A percentile compares a stretch with the other conserved stretches of the same genome.
Evolutionary conservation across 2,888 invertebrate species (phyloP).

Genomic region (Microctonus brassicae): DNA sequence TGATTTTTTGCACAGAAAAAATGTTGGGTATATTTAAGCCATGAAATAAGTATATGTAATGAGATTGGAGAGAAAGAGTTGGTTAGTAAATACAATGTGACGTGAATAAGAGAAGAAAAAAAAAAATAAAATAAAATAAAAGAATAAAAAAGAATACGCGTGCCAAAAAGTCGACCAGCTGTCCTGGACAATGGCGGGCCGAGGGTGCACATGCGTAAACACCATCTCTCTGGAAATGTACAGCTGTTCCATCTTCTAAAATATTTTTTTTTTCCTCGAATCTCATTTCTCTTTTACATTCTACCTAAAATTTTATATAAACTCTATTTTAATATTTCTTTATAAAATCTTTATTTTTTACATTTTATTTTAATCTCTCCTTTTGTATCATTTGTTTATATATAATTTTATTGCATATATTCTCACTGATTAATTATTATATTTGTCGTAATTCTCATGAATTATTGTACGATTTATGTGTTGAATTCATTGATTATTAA

Average conservation of each 20-base stretch:
- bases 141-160: conserved; percentile 9
- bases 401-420: too few species aligned
- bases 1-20: too few species aligned
- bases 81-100: neutral
- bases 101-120: neutral
- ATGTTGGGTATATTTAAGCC: too few species aligned
- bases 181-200: conserved; percentile 45
- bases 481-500: neutral
- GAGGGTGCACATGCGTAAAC: conserved; percentile 38
- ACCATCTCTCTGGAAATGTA: conserved; percentile 31
- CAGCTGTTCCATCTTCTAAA: conserved; percentile 28
- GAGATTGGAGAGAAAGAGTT: too few species aligned
- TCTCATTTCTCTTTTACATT: conserved; percentile 15
- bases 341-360: neutral
- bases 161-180: conserved; percentile 43
- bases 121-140: conserved; percentile 14
- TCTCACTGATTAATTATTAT: too few species aligned
- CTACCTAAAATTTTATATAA: conserved; percentile 8
- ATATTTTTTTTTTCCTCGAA: conserved; percentile 13
- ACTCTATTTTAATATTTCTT: neutral
- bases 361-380: neutral
- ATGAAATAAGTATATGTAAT: neutral
- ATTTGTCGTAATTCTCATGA: too few species aligned
- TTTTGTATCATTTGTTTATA: neutral
- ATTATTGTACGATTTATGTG: too few species aligned